These are phyloP conservation scores for Cetoscarus ocellatus DNA, from an alignment of 2,797 vertebrate genomes.

Conservation along the genomic window DNA sequence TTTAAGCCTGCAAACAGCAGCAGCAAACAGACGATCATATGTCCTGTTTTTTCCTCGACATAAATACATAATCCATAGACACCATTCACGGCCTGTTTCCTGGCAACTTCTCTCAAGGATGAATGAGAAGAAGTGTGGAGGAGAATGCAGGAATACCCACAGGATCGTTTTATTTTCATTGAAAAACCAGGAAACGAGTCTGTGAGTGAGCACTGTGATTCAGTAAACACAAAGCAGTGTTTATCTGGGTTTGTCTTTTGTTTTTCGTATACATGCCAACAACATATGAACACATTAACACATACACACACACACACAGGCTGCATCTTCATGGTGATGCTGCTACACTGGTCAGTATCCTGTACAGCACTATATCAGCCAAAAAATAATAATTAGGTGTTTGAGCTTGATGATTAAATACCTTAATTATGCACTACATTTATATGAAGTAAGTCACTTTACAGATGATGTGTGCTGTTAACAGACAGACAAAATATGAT, in stretches of 20 bases:
- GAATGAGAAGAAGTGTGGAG: conserved; percentile 47
- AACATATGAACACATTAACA: neutral
- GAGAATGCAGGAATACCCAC: conserved; percentile 18
- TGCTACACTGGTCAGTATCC: too few relatives aligned
- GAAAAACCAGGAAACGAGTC: conserved; percentile 8
- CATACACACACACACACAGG: neutral
- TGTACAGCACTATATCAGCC: too few relatives aligned
- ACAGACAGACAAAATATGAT: too few relatives aligned
- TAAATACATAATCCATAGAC: conserved; percentile 40
- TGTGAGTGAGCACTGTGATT: conserved; percentile 1
- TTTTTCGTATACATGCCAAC: too few relatives aligned
- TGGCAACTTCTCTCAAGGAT: conserved; percentile 57
- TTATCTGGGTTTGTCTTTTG: too few relatives aligned
- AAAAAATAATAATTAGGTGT: too few relatives aligned
- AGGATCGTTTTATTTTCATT: conserved; percentile 30
- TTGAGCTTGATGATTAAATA: too few relatives aligned
- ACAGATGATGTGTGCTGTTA: too few relatives aligned
- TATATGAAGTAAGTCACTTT: too few relatives aligned
- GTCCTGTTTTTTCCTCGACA: conserved; percentile 9
- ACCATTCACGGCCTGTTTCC: conserved; percentile 47
- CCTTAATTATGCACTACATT: too few relatives aligned
- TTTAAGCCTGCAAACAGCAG: neutral
- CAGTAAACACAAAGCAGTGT: neutral
- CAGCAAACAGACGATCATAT: neutral
- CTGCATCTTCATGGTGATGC: too few relatives aligned